Percentiles rank a stretch among this genome's conserved stretches.
Conservation (phyloP, 2,888 invertebrate genomes). For the Plebejus anna region DNA sequence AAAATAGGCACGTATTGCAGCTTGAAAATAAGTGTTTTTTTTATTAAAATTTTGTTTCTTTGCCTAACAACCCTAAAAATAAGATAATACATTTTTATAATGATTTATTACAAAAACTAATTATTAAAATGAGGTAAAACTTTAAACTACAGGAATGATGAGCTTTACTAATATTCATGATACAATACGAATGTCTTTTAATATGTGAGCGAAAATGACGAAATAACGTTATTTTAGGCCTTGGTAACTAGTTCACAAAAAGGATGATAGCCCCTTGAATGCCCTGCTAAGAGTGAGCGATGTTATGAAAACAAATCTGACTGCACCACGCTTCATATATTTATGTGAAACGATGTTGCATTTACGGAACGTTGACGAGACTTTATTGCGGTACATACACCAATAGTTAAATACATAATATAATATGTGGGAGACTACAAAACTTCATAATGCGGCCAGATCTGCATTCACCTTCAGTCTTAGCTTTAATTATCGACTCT, state of each 20-base stretch:
- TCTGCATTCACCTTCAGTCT: not conserved
- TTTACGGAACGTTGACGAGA: not conserved
- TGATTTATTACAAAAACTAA: not conserved
- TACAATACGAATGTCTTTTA: not conserved
- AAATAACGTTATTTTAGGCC: not conserved
- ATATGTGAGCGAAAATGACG: not conserved
- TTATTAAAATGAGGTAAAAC: constrained; percentile 13
- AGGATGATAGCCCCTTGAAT: not conserved
- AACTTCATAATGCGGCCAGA: not conserved
- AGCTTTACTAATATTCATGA: not conserved
- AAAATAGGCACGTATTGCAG: not conserved
- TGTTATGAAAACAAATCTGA: not conserved
- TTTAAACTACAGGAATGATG: constrained; percentile 13
- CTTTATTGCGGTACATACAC: not conserved
- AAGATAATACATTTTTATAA: not conserved
- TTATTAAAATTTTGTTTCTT: not conserved
- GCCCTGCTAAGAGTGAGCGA: not conserved
- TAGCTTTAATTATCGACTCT: not conserved
- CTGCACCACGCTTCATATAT: not conserved
- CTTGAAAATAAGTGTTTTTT: not conserved
- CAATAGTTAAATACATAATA: not conserved
- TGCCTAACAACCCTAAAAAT: not conserved
- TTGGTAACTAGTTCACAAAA: not conserved
- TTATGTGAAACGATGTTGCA: not conserved
- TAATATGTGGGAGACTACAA: not conserved